Base-by-base conservation (phyloP, 2,797 vertebrate species). In the Neoniphon sammara region DNA sequence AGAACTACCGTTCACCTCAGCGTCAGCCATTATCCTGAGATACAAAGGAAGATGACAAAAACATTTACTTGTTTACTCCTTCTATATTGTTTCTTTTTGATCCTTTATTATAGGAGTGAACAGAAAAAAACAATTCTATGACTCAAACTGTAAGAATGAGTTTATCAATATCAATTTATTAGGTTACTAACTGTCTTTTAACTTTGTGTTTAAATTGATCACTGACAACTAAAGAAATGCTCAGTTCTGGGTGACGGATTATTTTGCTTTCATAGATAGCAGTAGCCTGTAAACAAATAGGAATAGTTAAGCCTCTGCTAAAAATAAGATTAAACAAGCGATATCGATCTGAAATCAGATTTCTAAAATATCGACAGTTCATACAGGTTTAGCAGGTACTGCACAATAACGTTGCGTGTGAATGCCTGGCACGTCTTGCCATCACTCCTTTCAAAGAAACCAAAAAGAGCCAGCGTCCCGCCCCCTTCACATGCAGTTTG, bases 1-100 rank as follows among this genome's bases (percentile, higher is more conserved):
- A 91, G 97, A 97, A 95, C 97, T 97, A 94, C 97, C 97, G 94
- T 99, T 99, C 93, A 98, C 96, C 95, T 99, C 97, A 94, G 97
- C 95, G 93, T 96, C 96, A 85, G 93, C 97, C 97, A 98, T 95
- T 95, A 94, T 96, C 94, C 95, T 91, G 60, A 27, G 9, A 58
- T 0, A 70, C 0, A 20, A 53, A 15, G 18, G 7, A 2, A 15
- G 57, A 56, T 0, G 75, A 73, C 12, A 54, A 27, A 52, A 52
- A 36, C 4, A 31, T 25, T 1, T n/a, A 50, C 20, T n/a, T n/a
- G 12, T 36, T 72, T 14, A 69, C 31, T 34, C 44, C 2, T 31
- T 3, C 0, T 17, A 7, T 12, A 39, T 5, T 9, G 5, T 53
- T 74, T 23, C 5, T 36, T 21, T 31, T 34, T 3, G 14, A 9